Percentiles rank a stretch among this genome's conserved stretches.
These are phyloP conservation scores for Alaudala cheleensis DNA, from an alignment of 2,113 vertebrate genomes.

Conservation along the genomic window DNA sequence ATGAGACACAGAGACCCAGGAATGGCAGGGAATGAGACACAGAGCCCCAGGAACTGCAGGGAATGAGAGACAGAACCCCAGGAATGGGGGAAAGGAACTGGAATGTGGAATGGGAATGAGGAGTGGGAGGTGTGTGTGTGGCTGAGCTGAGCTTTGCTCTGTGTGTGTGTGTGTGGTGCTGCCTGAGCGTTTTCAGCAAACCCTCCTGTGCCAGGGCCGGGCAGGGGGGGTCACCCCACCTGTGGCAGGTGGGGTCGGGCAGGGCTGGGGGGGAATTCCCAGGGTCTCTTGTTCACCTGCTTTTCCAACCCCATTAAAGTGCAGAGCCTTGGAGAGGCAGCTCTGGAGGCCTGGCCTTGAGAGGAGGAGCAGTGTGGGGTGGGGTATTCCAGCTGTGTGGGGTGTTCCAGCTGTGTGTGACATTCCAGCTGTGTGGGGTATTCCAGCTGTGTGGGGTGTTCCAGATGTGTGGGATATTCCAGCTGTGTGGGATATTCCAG, in stretches of 20 bases:
- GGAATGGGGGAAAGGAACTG: neutral
- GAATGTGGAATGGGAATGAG: neutral
- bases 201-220: neutral
- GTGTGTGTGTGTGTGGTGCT: neutral
- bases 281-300: neutral
- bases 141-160: neutral
- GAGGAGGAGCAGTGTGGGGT: neutral
- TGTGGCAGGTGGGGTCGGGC: neutral
- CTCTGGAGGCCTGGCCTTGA: neutral
- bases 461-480: neutral
- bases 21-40: neutral
- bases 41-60: accelerated
- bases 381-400: neutral
- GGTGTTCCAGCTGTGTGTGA: neutral
- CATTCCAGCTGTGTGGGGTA: neutral
- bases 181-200: neutral
- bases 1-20: neutral
- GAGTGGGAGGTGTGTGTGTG: neutral
- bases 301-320: neutral
- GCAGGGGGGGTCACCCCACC: neutral
- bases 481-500: neutral
- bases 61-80: neutral
- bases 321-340: neutral
- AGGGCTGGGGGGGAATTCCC: neutral
- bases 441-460: no score